Conservation (phyloP, 2,797 vertebrate genomes). For the Hylomyscus alleni region DNA sequence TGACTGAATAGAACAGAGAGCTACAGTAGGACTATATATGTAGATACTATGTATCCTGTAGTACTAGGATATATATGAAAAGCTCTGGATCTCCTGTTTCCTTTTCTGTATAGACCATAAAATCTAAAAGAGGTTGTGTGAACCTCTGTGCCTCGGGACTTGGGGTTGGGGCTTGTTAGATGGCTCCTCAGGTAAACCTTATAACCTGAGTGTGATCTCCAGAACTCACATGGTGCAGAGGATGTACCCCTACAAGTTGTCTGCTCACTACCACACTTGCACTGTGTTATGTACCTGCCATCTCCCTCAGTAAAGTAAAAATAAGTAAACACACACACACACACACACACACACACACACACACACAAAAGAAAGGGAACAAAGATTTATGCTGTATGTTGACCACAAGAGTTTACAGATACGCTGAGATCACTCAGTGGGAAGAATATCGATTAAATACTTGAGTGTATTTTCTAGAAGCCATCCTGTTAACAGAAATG, state of each 20-base stretch:
- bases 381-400: slow-evolving; percentile 57
- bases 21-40: neutral
- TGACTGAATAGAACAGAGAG: neutral
- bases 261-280: neutral
- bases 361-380: neutral
- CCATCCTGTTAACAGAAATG: slow-evolving; percentile 44
- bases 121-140: slow-evolving; percentile 45
- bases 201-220: neutral
- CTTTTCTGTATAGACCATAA: slow-evolving; percentile 3
- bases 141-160: neutral
- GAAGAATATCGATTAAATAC: slow-evolving; percentile 55
- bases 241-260: neutral
- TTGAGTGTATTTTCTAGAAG: slow-evolving; percentile 67
- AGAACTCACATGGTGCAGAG: neutral
- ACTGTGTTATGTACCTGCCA: neutral
- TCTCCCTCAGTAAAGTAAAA: neutral
- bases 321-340: too few relatives aligned
- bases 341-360: too few relatives aligned
- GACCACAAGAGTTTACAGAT: slow-evolving; percentile 38
- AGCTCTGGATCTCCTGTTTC: slow-evolving; percentile 28
- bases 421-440: slow-evolving; percentile 37
- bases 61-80: neutral
- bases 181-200: neutral
- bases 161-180: neutral
- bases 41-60: neutral